Conservation (phyloP, 2,888 invertebrate species). For the Heliconius cydno region DNA sequence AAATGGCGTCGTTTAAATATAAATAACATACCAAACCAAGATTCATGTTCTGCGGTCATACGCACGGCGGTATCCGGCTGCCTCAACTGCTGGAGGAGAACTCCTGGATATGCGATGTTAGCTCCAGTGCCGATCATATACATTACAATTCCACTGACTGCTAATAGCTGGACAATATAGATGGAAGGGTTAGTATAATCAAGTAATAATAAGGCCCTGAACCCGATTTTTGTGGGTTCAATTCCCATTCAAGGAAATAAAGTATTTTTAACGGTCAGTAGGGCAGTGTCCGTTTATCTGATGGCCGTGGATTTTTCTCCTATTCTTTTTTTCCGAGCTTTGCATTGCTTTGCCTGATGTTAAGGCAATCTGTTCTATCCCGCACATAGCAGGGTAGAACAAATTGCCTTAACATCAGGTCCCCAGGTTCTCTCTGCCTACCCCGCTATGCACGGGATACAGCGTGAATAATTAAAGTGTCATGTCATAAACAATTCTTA, state of each 20-base stretch:
- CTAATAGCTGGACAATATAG: slow-evolving; percentile 60
- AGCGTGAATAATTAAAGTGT: too few species aligned
- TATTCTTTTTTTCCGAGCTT: too few species aligned
- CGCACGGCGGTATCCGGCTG: slow-evolving; percentile 63
- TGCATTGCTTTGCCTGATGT: too few species aligned
- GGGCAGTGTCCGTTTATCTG: too few species aligned
- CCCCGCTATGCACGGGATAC: too few species aligned
- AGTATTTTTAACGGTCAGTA: not conserved
- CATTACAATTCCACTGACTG: slow-evolving; percentile 74
- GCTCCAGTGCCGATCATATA: slow-evolving; percentile 79
- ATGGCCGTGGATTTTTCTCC: too few species aligned
- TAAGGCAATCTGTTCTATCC: too few species aligned
- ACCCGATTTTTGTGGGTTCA: too few species aligned
- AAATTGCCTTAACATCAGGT: too few species aligned
- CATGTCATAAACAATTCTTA: not conserved
- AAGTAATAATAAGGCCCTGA: not conserved
- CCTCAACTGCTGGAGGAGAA: slow-evolving; percentile 70
- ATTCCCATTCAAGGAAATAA: not conserved
- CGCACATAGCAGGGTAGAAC: too few species aligned
- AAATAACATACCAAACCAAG: slow-evolving; percentile 70
- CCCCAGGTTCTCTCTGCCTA: too few species aligned
- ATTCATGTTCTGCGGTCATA: slow-evolving; percentile 71
- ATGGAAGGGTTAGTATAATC: not conserved
- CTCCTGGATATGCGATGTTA: slow-evolving; percentile 77
- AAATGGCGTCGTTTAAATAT: too few species aligned